Evolutionary conservation across 1,140 invertebrate species (phyloP), one percentile per base, ranked within the genome.

Genomic region (Orchestia grillus): DNA sequence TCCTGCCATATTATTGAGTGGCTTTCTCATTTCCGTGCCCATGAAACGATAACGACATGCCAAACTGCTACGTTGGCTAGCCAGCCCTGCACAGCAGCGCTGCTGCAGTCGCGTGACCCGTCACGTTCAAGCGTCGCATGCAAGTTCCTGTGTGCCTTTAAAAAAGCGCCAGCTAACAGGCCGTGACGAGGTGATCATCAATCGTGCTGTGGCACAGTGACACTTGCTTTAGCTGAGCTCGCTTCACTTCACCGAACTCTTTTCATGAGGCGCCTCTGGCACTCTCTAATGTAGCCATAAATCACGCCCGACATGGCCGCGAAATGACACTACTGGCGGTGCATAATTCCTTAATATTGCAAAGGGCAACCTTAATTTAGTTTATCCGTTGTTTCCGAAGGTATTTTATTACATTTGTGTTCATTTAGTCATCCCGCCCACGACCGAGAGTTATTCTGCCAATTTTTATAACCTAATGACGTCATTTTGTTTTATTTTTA

Each of bases 191-290:
- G 43, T 11, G 40, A 94, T 44, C 92, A 94, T 94, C 92, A 94
- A 94, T 94, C 92, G 43, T 47, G 43, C 92, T n/a, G 92, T 94
- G 43, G 92, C 40, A 19, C 92, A 3, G 40, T 47, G 44, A 45
- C 43, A 94, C 92, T 94, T 47, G 92, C 43, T 94, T 94, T 94
- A 44, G 44, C 43, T 45, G 6, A 47, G 36, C 92, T n/a, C 88
- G 92, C 92, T 94, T 94, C 92, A 94, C 92, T 94, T 45, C 8
- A 44, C 23, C 44, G 92, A 94, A 94, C 41, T 94, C 92, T 45
- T 91, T 94, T 94, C 43, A 94, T 45, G 44, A 0, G 44, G 44
- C 92, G 43, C 43, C 41, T 44, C 92, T 40, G 92, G 44, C 92
- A 47, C 40, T 45, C 23, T 47, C 92, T 94, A 47, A 94, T 94